Conservation (phyloP, 92 coral and sea anemone genomes). For the Nematostella vectensis region DNA sequence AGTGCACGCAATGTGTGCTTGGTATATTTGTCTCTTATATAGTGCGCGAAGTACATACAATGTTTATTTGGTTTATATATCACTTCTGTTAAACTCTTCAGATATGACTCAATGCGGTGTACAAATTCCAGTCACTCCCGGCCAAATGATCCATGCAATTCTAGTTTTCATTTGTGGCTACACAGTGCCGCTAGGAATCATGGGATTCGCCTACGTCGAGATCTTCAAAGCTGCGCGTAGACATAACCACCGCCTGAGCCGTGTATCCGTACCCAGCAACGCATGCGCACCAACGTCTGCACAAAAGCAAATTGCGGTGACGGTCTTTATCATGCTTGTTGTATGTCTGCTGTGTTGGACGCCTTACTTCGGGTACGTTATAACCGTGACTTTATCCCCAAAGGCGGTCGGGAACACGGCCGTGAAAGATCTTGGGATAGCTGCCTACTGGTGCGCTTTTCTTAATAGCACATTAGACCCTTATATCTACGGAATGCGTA, state of each 20-base stretch:
- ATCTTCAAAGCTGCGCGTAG: conserved; percentile 50
- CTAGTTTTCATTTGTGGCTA: conserved; percentile 37
- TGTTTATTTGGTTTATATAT: too few relatives aligned
- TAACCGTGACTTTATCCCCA: conserved; percentile 32
- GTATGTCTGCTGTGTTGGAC: conserved; percentile 67
- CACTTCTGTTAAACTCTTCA: too few relatives aligned
- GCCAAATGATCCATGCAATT: conserved; percentile 32
- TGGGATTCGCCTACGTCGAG: conserved; percentile 61
- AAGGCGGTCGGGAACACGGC: conserved; percentile 10
- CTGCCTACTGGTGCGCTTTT: conserved; percentile 62
- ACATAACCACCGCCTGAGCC: conserved; percentile 48
- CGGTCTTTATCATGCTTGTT: conserved; percentile 56
- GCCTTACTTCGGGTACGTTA: conserved; percentile 48
- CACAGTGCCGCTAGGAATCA: conserved; percentile 57
- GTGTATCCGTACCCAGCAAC: conserved; percentile 11
- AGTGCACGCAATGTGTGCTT: too few relatives aligned
- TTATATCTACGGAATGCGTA: conserved; percentile 62
- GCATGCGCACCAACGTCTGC: conserved; percentile 6
- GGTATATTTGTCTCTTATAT: too few relatives aligned
- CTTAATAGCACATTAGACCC: conserved; percentile 64
- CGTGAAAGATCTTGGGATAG: conserved; percentile 35
- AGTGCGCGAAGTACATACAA: too few relatives aligned
- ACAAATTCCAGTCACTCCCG: conserved; percentile 32
- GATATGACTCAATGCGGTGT: conserved; percentile 70
- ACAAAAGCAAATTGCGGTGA: conserved; percentile 51